A percentile compares a stretch with the other conserved stretches of the same genome.
Evolutionary conservation across 1,140 invertebrate genomes (phyloP).

Genomic region (Drosophila jambulina): DNA sequence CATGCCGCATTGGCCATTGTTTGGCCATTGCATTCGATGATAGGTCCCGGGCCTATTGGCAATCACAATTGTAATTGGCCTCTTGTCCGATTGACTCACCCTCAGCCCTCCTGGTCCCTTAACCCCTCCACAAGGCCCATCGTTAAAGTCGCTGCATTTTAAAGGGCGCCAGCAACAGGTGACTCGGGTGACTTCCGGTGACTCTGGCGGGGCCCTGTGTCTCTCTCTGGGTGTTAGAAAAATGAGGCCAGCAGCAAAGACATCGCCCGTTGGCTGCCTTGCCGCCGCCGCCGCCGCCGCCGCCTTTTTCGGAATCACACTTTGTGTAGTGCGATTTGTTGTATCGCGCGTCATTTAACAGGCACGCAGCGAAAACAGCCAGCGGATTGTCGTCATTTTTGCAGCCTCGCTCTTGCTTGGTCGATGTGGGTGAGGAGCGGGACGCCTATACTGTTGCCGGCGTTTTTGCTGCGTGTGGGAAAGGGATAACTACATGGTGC

Average conservation of each 20-base stretch:
- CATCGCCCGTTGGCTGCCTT: conserved; percentile 41
- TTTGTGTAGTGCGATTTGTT: conserved; percentile 80
- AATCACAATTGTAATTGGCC: conserved; percentile 74
- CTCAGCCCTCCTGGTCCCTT: neutral
- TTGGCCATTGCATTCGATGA: conserved; percentile 66
- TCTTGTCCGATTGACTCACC: conserved; percentile 51
- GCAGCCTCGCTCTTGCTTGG: conserved; percentile 8
- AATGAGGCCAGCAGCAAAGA: conserved; percentile 58
- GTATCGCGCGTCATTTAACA: conserved; percentile 80
- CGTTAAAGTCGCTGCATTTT: conserved; percentile 8
- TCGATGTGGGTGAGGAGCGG: conserved; percentile 17
- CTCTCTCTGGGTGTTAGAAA: conserved; percentile 30
- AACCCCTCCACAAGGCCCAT: conserved; percentile 11
- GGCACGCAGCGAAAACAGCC: conserved; percentile 55
- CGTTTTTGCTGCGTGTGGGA: conserved; percentile 2
- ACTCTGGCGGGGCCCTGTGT: conserved; percentile 10
- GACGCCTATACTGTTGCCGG: conserved; percentile 15
- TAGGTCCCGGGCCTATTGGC: conserved; percentile 72
- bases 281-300: neutral
- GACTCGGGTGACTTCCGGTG: neutral
- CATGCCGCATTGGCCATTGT: conserved; percentile 76
- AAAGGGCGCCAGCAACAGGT: conserved; percentile 28
- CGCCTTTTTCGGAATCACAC: conserved; percentile 50
- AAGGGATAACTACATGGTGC: neutral
- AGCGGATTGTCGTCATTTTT: conserved; percentile 42